These are phyloP conservation scores for Nannospalax galili DNA, from an alignment of 2,113 vertebrate genomes.

Conservation along the genomic window DNA sequence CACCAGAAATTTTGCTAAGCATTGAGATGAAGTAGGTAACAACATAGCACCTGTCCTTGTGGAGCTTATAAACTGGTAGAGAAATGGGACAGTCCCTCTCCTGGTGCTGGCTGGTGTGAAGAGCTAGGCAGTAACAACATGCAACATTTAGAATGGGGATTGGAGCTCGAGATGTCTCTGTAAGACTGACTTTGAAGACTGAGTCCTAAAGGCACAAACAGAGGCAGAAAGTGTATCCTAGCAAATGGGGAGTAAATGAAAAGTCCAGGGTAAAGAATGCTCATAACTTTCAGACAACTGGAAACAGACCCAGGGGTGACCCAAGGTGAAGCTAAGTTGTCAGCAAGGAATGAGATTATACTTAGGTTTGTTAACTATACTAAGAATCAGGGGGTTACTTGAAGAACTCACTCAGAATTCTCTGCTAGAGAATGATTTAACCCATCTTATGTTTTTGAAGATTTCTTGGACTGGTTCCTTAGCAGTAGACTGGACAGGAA, in stretches of 20 bases:
- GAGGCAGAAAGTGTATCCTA: background rate
- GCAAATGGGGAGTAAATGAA: background rate
- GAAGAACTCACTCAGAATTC: background rate
- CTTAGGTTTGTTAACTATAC: background rate
- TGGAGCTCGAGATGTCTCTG: background rate
- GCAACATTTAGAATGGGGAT: rapidly evolving
- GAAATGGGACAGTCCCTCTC: background rate
- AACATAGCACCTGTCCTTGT: background rate
- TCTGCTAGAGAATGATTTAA: background rate
- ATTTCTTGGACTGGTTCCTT: background rate
- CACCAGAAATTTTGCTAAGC: background rate
- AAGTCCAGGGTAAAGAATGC: background rate
- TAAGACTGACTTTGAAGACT: background rate
- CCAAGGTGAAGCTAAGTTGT: background rate
- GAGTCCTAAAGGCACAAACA: background rate
- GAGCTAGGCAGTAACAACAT: no score
- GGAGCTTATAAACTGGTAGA: background rate
- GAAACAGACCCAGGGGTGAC: background rate
- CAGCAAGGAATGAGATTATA: background rate
- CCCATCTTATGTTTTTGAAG: background rate
- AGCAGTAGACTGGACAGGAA: background rate
- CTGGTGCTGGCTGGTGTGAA: background rate
- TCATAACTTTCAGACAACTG: background rate
- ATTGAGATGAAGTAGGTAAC: background rate
- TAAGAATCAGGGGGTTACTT: background rate